Evolutionary conservation across 2,797 vertebrate species (phyloP).

Genomic region (Enoplosus armatus): DNA sequence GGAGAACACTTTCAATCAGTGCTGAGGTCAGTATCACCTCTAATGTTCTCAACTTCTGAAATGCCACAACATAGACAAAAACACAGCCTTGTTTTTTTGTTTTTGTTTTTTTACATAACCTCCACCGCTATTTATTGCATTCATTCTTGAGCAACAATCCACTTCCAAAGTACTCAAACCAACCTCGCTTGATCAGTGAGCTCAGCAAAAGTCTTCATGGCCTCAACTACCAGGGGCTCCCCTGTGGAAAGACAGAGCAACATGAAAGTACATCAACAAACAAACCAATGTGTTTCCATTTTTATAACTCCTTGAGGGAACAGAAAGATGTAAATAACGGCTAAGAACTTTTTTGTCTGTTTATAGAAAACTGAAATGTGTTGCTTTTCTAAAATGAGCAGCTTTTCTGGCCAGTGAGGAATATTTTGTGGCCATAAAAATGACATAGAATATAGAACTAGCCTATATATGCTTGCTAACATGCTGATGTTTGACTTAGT

Average conservation of each 20-base stretch:
- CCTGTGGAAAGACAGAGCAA: constrained; percentile 70
- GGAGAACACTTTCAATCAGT: constrained; percentile 1
- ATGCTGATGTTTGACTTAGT: not conserved
- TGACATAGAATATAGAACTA: not conserved
- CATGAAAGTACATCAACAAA: not conserved
- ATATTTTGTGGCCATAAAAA: not conserved
- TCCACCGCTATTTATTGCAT: not conserved
- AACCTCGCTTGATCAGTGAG: constrained; percentile 88
- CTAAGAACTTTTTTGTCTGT: not conserved
- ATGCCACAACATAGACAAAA: not conserved
- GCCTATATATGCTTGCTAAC: no score
- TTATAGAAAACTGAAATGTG: not conserved
- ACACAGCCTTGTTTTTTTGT: not conserved
- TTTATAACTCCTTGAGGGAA: not conserved
- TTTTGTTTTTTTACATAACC: not conserved
- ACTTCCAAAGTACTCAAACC: constrained; percentile 33
- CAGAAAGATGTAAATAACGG: not conserved
- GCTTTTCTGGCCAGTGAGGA: not conserved
- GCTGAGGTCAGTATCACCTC: not conserved
- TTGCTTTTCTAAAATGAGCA: not conserved
- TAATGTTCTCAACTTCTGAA: not conserved
- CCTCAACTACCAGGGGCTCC: constrained; percentile 83
- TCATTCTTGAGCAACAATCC: not conserved
- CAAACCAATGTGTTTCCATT: fast-evolving
- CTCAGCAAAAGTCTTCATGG: constrained; percentile 87